Base-by-base conservation (phyloP, 2,797 vertebrate species). In the Parauchenoglanis punctatus region DNA sequence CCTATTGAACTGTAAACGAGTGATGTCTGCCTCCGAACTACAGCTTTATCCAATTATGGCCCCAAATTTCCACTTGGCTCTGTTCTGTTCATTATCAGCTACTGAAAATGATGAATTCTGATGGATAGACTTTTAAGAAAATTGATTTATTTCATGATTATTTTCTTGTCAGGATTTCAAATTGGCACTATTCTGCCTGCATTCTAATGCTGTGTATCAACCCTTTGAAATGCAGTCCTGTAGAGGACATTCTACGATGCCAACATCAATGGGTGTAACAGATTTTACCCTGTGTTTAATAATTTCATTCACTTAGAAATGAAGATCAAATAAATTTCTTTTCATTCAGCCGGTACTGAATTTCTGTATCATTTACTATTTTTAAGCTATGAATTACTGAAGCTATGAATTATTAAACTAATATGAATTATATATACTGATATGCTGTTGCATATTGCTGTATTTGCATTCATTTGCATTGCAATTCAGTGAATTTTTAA, bases 1-100 rank as follows among this genome's bases (percentile, higher is more conserved):
- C 94, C 95, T 96, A 96, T 95, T 96, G 95, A 96, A 95, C 96
- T 96, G 94, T 94, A 94, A 96, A 95, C 0, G 84, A 93, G 93
- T 92, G 93, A 94, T 94, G 93, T 92, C 94, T 95, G 94, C 91
- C 92, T 94, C 91, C 92, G 93, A 95, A 95, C 93, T 96, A 94
- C 93, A 90, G 91, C 91, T 95, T 96, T 94, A 94, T 96, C 95
- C 95, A 95, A 95, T 96, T 96, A 91, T 90, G 94, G 93, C 92
- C 86, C 89, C 76, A 72, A 90, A 92, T 93, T 92, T 94, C 87
- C 76, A 91, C 90, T 91, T 88, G 90, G 91, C 88, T 91, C 89
- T 90, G 88, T 88, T 92, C 87, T 93, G 92, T 89, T 90, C 63
- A 87, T 92, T 89, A 86, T 86, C 81, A 75, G n/a, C 61, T 82